These are phyloP conservation scores for Anoplius nigerrimus DNA, from an alignment of 2,888 invertebrate genomes.

Conservation along the genomic window DNA sequence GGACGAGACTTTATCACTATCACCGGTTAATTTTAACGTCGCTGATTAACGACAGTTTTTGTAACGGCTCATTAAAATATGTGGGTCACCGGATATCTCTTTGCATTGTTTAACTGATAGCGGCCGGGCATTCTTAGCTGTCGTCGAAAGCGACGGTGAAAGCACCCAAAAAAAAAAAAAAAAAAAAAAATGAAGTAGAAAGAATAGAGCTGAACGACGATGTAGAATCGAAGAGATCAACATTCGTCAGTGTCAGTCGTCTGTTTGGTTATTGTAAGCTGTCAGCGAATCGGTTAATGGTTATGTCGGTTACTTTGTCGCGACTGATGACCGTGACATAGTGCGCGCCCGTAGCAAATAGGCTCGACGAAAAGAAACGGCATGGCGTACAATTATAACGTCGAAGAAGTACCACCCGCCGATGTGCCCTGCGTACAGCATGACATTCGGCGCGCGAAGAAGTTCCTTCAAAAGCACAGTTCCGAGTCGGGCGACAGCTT, in stretches of 20 bases:
- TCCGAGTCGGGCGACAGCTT: slow-evolving; percentile 80
- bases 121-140: slow-evolving; percentile 7
- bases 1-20: slow-evolving; percentile 39
- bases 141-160: slow-evolving; percentile 28
- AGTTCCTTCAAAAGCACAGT: slow-evolving; percentile 80
- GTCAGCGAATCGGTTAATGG: slow-evolving; percentile 26
- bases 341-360: slow-evolving; percentile 2
- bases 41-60: slow-evolving; percentile 47
- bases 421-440: slow-evolving; percentile 73
- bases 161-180: slow-evolving; percentile 16
- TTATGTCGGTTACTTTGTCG: slow-evolving; percentile 32
- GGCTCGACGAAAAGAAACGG: slow-evolving; percentile 48
- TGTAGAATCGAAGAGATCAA: background rate
- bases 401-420: slow-evolving; percentile 51
- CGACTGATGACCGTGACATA: slow-evolving; percentile 8
- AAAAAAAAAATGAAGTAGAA: slow-evolving; percentile 3
- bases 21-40: slow-evolving; percentile 47
- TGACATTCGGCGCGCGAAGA: slow-evolving; percentile 80
- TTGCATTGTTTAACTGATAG: slow-evolving; percentile 5
- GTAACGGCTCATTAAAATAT: slow-evolving; percentile 55
- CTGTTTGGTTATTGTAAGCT: slow-evolving; percentile 23
- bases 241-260: background rate
- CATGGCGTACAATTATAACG: slow-evolving; percentile 47
- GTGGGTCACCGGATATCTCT: slow-evolving; percentile 58
- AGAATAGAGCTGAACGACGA: background rate